These are phyloP conservation scores for Ormyrus thymus DNA, from an alignment of 2,888 invertebrate species.

Conservation along the genomic window DNA sequence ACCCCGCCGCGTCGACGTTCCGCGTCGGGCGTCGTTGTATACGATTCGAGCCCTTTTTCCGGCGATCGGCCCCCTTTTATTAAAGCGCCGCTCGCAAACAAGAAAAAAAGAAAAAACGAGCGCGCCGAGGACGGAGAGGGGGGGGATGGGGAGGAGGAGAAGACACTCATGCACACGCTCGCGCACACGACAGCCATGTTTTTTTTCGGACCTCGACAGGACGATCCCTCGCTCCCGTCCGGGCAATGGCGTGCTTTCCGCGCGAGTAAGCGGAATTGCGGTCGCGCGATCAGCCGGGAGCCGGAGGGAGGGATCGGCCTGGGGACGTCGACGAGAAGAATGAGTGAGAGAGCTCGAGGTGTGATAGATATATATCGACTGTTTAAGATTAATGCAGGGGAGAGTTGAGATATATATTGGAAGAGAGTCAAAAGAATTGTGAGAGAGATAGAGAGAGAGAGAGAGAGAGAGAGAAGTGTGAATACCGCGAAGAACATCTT, in stretches of 20 bases:
- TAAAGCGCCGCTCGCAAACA: not conserved
- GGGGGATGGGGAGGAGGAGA: constrained; percentile 3
- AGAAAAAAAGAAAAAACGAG: constrained; percentile 1
- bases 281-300: too few relatives aligned
- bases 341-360: not conserved
- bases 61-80: too few relatives aligned
- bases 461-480: constrained; percentile 26
- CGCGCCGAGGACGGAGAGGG: too few relatives aligned
- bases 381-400: constrained; percentile 17
- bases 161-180: constrained; percentile 39
- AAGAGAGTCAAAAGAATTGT: not conserved
- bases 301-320: too few relatives aligned
- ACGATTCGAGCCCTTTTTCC: too few relatives aligned
- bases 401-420: constrained; percentile 19
- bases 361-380: constrained; percentile 16
- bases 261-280: too few relatives aligned
- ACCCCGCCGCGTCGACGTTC: too few relatives aligned
- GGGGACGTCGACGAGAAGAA: not conserved
- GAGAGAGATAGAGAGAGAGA: constrained; percentile 27
- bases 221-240: constrained; percentile 3
- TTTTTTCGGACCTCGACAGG: not conserved
- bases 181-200: not conserved
- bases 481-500: constrained; percentile 95
- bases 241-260: too few relatives aligned
- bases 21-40: too few relatives aligned